Evolutionary conservation across 2,888 invertebrate genomes (phyloP).

Genomic region (Gibbula magus): DNA sequence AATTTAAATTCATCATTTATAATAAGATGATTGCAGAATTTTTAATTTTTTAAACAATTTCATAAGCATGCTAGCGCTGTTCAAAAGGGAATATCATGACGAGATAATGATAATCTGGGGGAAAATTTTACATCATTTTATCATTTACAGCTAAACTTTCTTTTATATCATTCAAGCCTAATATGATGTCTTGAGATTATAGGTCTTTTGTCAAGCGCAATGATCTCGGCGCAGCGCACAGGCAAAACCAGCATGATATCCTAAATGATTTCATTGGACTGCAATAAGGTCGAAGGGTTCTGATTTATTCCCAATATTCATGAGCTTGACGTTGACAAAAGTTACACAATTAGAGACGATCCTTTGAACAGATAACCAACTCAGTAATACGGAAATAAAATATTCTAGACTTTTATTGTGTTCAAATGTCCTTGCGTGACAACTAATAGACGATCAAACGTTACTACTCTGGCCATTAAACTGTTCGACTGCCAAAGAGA

Average conservation of each 20-base stretch:
- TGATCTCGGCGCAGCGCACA: no score
- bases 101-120: no score
- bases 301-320: conserved; percentile 9
- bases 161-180: no score
- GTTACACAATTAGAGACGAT: conserved; percentile 20
- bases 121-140: no score
- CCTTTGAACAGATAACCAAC: conserved; percentile 20
- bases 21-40: no score
- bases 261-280: not conserved
- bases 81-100: no score
- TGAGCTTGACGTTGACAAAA: conserved; percentile 10
- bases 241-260: not conserved
- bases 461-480: conserved; percentile 8
- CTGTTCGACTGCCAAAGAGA: conserved; percentile 15
- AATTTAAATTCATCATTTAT: no score
- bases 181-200: no score
- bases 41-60: no score
- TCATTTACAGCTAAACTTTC: no score
- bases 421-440: conserved; percentile 20
- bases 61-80: no score
- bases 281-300: not conserved
- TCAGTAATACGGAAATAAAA: conserved; percentile 22
- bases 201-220: no score
- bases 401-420: conserved; percentile 22
- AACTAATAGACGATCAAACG: conserved; percentile 23